Conservation (phyloP, 2,888 invertebrate species). For the Acrocyrtus sp. region DNA sequence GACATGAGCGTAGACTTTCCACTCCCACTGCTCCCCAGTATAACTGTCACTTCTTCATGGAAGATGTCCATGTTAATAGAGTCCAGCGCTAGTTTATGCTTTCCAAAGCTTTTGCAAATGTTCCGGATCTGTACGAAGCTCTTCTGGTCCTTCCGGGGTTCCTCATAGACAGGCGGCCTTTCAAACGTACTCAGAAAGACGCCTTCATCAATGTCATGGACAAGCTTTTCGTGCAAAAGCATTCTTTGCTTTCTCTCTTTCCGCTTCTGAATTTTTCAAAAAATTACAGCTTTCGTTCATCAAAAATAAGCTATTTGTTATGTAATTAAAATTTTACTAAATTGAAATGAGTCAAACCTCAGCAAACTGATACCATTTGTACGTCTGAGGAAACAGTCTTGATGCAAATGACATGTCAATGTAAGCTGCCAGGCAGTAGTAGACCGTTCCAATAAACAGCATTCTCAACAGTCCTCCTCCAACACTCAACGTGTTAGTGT, state of each 20-base stretch:
- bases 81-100: slow-evolving; percentile 56
- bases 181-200: slow-evolving; percentile 27
- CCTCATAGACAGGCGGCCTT: slow-evolving; percentile 55
- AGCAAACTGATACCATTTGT: slow-evolving; percentile 45
- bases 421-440: slow-evolving; percentile 44
- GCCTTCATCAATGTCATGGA: slow-evolving; percentile 11
- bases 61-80: slow-evolving; percentile 53
- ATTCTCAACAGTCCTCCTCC: slow-evolving; percentile 15
- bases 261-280: too few relatives aligned
- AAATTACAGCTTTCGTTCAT: too few relatives aligned
- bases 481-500: not conserved
- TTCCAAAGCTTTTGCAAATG: slow-evolving; percentile 45
- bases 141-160: slow-evolving; percentile 12
- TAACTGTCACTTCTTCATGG: slow-evolving; percentile 56
- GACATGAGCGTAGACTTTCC: slow-evolving; percentile 57
- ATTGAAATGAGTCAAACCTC: too few relatives aligned
- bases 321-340: not conserved
- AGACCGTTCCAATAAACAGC: slow-evolving; percentile 5
- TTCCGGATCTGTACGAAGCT: slow-evolving; percentile 49
- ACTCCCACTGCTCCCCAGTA: slow-evolving; percentile 54
- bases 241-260: too few relatives aligned
- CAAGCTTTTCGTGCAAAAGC: slow-evolving; percentile 33
- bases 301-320: too few relatives aligned
- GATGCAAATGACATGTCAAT: slow-evolving; percentile 34
- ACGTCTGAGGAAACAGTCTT: slow-evolving; percentile 23